These are phyloP conservation scores for Tachina fera DNA, from an alignment of 2,888 invertebrate species.

Conservation along the genomic window DNA sequence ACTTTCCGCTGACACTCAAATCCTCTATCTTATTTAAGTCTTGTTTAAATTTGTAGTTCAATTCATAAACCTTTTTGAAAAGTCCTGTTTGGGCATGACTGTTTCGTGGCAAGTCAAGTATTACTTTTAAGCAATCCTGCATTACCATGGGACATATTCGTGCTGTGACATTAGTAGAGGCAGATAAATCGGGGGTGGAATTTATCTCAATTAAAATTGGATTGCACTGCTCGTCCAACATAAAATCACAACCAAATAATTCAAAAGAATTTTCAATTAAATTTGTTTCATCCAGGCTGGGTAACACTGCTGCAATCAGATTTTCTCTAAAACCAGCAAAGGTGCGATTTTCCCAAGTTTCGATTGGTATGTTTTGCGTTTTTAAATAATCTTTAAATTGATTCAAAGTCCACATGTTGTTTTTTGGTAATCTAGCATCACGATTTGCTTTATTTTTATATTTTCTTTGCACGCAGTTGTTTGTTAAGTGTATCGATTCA, in stretches of 20 bases:
- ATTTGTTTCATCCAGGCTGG: constrained; percentile 89
- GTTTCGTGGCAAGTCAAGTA: constrained; percentile 80
- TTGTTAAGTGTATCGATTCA: constrained; percentile 93
- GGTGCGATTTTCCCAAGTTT: constrained; percentile 88
- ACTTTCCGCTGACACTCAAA: constrained; percentile 68
- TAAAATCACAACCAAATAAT: constrained; percentile 96
- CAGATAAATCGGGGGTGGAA: constrained; percentile 91
- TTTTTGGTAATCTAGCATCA: constrained; percentile 87
- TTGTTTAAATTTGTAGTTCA: constrained; percentile 74
- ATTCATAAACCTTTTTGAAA: constrained; percentile 85
- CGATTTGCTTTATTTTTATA: constrained; percentile 84
- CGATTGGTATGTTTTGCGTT: constrained; percentile 81
- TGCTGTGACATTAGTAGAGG: constrained; percentile 92
- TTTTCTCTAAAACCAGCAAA: constrained; percentile 94
- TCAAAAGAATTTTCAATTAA: constrained; percentile 91
- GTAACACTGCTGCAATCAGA: constrained; percentile 90
- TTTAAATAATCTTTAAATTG: constrained; percentile 87
- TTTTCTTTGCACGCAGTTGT: constrained; percentile 92
- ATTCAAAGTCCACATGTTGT: constrained; percentile 93
- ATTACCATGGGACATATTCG: constrained; percentile 91
- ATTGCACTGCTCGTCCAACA: constrained; percentile 91
- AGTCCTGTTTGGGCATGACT: constrained; percentile 84
- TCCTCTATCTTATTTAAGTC: constrained; percentile 62
- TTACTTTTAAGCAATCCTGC: constrained; percentile 94
- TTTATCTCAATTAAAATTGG: constrained; percentile 97